These are phyloP conservation scores for Manis pentadactyla DNA, from an alignment of 2,797 vertebrate species.

Conservation along the genomic window DNA sequence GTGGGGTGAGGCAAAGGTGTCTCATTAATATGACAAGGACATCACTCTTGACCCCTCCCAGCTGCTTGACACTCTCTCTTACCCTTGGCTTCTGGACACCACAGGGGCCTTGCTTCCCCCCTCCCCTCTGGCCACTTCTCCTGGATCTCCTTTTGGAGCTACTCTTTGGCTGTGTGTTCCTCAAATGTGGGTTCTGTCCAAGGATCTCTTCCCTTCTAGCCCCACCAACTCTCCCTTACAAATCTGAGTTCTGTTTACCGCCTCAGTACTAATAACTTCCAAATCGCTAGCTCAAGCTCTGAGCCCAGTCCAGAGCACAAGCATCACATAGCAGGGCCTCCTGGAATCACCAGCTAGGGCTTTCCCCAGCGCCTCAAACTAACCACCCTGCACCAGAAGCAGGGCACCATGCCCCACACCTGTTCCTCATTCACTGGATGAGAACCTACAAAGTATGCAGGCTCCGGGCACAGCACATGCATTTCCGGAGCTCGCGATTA, in stretches of 20 bases:
- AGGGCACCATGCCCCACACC: rapidly evolving
- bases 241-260: background rate
- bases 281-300: background rate
- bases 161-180: background rate
- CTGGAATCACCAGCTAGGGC: background rate
- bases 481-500: background rate
- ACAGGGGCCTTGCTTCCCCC: background rate
- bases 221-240: background rate
- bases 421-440: background rate
- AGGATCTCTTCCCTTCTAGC: background rate
- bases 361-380: background rate
- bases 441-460: background rate
- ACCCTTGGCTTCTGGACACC: background rate
- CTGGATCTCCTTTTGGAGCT: background rate
- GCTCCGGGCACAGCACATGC: background rate
- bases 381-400: background rate
- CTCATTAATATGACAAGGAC: too few species aligned
- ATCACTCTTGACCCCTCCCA: background rate
- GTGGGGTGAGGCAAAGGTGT: too few species aligned
- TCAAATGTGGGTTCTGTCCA: background rate
- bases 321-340: background rate
- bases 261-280: background rate
- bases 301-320: background rate
- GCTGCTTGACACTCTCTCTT: background rate
- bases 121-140: background rate